A percentile compares a stretch with the other conserved stretches of the same genome.
Evolutionary conservation across 2,113 vertebrate species (phyloP).

Genomic region (Thomomys bottae): DNA sequence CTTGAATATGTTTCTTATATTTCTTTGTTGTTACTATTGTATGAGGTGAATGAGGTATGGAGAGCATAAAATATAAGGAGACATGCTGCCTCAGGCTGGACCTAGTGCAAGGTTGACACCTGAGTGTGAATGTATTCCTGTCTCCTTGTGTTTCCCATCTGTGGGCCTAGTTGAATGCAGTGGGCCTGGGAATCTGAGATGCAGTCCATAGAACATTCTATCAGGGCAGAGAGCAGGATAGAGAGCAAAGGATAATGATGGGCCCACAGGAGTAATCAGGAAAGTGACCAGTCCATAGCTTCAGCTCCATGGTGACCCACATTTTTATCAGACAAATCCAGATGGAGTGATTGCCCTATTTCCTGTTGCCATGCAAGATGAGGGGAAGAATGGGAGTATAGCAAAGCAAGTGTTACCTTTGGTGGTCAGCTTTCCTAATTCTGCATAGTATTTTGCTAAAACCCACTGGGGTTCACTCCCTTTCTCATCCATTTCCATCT

Average conservation of each 20-base stretch:
- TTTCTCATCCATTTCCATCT: too few species aligned
- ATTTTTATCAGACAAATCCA: neutral
- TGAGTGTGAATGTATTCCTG: neutral
- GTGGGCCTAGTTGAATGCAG: neutral
- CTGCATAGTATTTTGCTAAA: neutral
- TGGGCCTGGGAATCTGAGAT: accelerated
- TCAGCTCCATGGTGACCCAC: neutral
- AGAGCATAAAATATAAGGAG: neutral
- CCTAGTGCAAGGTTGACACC: neutral
- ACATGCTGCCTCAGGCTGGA: neutral
- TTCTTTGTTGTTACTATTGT: neutral
- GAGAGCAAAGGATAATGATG: neutral
- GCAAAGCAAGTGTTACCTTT: neutral
- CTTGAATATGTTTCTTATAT: neutral
- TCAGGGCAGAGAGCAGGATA: neutral
- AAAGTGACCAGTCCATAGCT: neutral
- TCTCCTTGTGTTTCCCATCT: neutral
- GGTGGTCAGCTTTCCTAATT: neutral
- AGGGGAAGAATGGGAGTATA: too few species aligned
- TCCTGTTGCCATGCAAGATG: accelerated
- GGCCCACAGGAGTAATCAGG: neutral
- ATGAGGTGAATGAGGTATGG: neutral
- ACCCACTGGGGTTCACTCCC: neutral
- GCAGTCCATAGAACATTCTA: neutral
- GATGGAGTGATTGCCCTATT: accelerated